Evolutionary conservation across 2,113 vertebrate species (phyloP), one percentile per base, ranked within the genome.

Genomic region (Chlorodrepanis virens): DNA sequence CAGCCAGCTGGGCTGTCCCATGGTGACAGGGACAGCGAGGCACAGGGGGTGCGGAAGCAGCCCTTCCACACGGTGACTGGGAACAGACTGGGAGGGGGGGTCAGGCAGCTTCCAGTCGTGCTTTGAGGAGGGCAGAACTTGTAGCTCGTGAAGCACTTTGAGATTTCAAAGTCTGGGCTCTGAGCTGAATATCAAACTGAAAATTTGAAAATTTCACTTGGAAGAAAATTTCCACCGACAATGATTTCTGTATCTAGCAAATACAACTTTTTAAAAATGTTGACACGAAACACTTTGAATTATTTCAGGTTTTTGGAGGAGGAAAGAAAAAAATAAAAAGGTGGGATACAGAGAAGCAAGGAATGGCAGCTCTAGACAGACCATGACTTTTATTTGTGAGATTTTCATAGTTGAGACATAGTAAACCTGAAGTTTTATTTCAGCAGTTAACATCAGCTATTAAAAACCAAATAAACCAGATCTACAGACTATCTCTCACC

Each of bases 1-100:
- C 64, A 63, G 87, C 77, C 95, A 95, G 87, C 85, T 87, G 92
- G 94, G 88, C 61, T n/a, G 87, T 89, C 95, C 74, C 79, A 88
- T 83, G 94, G 94, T 25, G 90, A 71, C 7, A 7, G 88, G 95
- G 96, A 95, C 87, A 72, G 93, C 3, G 0, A 54, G 92, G 83
- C 80, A 89, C 96, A 87, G 92, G 42, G 89, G 39, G 89, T 91
- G 91, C 64, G 33, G 33, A 22, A 83, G 28, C 8, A 1, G 76
- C 67, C 89, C 83, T 86, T 67, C 45, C 13, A 70, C 56, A n/a
- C 8, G 71, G 74, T 2, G 31, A 84, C 67, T 2, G 19, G 75
- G 75, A 92, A 86, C 78, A 93, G 22, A 8, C 71, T 83, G 71
- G 53, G 50, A 54, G 47, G 44, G 33, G 45, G 42, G 85, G 65